A percentile compares a stretch with the other conserved stretches of the same genome.
phyloP scores from a whole-genome alignment of 2,113 vertebrate species.

The Xiphophorus couchianus region DNA sequence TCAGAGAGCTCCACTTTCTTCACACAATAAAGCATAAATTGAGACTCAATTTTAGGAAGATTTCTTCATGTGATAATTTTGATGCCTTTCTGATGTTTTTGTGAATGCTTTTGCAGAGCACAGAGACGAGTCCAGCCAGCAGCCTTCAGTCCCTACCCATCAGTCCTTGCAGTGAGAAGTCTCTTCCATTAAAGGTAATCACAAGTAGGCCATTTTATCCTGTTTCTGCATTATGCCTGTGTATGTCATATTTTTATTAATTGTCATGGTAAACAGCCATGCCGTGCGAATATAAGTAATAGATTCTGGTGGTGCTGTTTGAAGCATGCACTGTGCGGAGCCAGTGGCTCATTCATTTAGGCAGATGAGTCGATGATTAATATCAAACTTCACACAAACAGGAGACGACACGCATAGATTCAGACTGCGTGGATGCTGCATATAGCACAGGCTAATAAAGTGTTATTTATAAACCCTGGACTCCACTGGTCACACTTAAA shows the following conservation, averaged over 20 bases:
- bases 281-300: background rate
- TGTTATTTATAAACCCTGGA: background rate
- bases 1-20: background rate
- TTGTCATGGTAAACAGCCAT: background rate
- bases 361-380: background rate
- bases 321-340: background rate
- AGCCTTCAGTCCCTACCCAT: slow-evolving; percentile 93
- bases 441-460: no score
- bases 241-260: background rate
- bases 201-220: background rate
- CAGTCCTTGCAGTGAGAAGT: slow-evolving; percentile 92
- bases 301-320: background rate
- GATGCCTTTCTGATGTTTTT: slow-evolving; percentile 19
- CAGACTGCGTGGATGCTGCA: background rate
- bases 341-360: background rate
- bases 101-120: slow-evolving; percentile 82
- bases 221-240: background rate
- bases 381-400: background rate
- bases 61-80: background rate
- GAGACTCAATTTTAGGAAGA: background rate
- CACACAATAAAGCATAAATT: background rate
- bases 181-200: slow-evolving; percentile 90
- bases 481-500: background rate
- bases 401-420: background rate
- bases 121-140: slow-evolving; percentile 92